phyloP scores from a whole-genome alignment of 2,113 vertebrate genomes.

The Paraplagusia blochii region DNA sequence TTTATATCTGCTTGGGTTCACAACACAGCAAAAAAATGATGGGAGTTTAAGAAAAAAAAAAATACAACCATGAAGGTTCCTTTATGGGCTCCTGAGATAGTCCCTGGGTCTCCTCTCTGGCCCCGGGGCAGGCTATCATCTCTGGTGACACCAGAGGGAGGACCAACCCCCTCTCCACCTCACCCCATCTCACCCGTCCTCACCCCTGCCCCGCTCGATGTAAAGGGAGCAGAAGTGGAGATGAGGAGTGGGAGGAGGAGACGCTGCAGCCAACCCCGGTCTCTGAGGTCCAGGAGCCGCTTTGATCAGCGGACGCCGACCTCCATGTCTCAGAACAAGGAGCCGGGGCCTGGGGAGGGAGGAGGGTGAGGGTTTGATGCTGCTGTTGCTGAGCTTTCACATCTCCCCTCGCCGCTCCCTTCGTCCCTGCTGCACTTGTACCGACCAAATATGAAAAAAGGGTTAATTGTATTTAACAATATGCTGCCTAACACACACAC shows the following conservation, averaged over 20 bases:
- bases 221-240: slow-evolving; percentile 35
- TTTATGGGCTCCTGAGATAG: not conserved
- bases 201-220: slow-evolving; percentile 28
- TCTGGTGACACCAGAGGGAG: slow-evolving; percentile 58
- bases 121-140: slow-evolving; percentile 62
- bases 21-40: too few relatives aligned
- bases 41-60: too few relatives aligned
- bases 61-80: too few relatives aligned
- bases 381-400: not conserved
- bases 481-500: slow-evolving; percentile 53
- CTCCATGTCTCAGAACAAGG: slow-evolving; percentile 47
- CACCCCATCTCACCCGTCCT: slow-evolving; percentile 11
- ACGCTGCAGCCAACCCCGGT: slow-evolving; percentile 23
- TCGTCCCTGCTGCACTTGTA: slow-evolving; percentile 37
- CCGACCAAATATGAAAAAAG: slow-evolving; percentile 64
- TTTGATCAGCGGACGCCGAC: slow-evolving; percentile 62
- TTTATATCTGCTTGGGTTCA: too few relatives aligned
- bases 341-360: slow-evolving; percentile 7
- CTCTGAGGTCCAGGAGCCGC: slow-evolving; percentile 49
- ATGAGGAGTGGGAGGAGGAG: slow-evolving; percentile 16
- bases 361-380: not conserved
- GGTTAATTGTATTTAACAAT: slow-evolving; percentile 81
- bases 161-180: slow-evolving; percentile 5
- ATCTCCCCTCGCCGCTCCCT: not conserved
- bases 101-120: slow-evolving; percentile 32